A percentile compares a stretch with the other conserved stretches of the same genome.
These are phyloP conservation scores for Platysteira castanea DNA, from an alignment of 2,113 vertebrate genomes.

Conservation along the genomic window DNA sequence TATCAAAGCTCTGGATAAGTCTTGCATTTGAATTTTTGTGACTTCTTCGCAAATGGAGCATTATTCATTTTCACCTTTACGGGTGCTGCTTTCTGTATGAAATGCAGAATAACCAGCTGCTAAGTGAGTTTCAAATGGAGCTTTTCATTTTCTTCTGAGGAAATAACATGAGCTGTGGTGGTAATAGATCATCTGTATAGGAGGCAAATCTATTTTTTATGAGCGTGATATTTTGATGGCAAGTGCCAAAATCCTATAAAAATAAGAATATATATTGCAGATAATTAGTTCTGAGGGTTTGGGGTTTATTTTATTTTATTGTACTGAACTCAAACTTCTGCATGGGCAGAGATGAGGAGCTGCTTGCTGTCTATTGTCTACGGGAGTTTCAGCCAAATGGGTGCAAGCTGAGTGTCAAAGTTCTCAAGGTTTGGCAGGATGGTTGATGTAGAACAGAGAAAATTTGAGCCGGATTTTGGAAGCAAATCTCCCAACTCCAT, in stretches of 20 bases:
- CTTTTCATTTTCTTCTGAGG: slow-evolving; percentile 61
- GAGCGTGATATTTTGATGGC: slow-evolving; percentile 5
- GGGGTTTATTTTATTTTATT: neutral
- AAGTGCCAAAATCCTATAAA: slow-evolving; percentile 25
- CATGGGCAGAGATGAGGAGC: neutral
- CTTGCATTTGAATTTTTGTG: slow-evolving; percentile 64
- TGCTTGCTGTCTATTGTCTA: neutral
- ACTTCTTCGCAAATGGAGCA: slow-evolving; percentile 41
- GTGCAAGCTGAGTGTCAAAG: neutral
- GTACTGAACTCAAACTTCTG: neutral
- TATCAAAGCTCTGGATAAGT: slow-evolving; percentile 44
- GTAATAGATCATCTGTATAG: slow-evolving; percentile 54
- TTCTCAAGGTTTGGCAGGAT: neutral
- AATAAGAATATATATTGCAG: slow-evolving; percentile 31
- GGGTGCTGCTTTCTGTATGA: slow-evolving; percentile 39
- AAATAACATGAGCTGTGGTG: slow-evolving; percentile 23
- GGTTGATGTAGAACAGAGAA: neutral
- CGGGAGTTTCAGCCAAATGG: neutral
- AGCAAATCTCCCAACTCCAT: neutral
- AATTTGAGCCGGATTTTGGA: neutral
- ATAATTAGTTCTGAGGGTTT: slow-evolving; percentile 18
- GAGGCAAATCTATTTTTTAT: slow-evolving; percentile 49
- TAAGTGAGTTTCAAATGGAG: slow-evolving; percentile 60
- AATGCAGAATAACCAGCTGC: slow-evolving; percentile 59
- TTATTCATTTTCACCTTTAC: slow-evolving; percentile 60